Evolutionary conservation across 2,888 invertebrate species (phyloP).

Genomic region (Lasioglossum malachurum): DNA sequence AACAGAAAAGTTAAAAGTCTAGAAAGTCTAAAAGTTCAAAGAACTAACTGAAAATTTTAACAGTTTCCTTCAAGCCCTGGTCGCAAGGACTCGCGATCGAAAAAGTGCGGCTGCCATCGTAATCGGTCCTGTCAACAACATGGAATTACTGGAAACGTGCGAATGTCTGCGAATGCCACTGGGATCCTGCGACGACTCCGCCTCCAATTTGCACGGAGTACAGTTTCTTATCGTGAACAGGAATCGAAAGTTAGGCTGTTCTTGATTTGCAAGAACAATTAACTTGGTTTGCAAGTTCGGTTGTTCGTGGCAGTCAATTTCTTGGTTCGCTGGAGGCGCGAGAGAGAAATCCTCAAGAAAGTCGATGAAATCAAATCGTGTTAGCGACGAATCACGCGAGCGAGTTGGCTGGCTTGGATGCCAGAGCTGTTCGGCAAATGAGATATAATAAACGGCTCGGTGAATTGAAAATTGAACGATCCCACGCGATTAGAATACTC

Average conservation of each 20-base stretch:
- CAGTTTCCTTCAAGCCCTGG: too few species aligned
- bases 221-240: background rate
- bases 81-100: too few species aligned
- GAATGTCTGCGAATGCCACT: background rate
- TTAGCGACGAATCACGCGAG: conserved; percentile 39
- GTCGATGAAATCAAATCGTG: conserved; percentile 26
- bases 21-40: too few species aligned
- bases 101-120: background rate
- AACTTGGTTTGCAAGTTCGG: background rate
- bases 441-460: conserved; percentile 14
- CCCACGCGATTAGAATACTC: conserved; percentile 23
- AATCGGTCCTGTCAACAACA: conserved; percentile 29
- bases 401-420: conserved; percentile 6
- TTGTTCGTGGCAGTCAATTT: conserved; percentile 2
- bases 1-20: too few species aligned
- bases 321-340: background rate
- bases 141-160: conserved; percentile 19
- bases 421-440: conserved; percentile 16
- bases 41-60: too few species aligned
- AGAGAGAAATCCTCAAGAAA: conserved; percentile 45
- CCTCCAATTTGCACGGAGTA: background rate
- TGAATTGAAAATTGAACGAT: conserved; percentile 23
- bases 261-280: background rate
- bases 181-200: background rate
- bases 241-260: background rate